Evolutionary conservation across 1,140 invertebrate genomes (phyloP), one percentile per base, ranked within the genome.

Genomic region (Pararge aegeria): DNA sequence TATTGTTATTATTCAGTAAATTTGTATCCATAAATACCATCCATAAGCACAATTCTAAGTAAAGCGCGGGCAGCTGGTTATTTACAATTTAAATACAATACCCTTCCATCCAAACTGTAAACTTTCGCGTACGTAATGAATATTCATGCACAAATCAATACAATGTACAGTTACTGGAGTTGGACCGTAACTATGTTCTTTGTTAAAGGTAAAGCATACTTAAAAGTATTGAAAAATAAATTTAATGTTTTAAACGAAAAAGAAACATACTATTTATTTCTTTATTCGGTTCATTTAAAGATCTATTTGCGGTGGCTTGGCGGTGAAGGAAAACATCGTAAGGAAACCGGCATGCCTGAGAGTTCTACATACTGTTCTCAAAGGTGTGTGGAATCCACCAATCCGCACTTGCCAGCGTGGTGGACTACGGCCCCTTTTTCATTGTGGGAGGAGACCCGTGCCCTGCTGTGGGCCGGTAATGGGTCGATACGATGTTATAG

Each of bases 41-140:
- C 38, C 18, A 15, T 13, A 15, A 42, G 38, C 13, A 13, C 38
- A 18, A 1, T 42, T 42, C 38, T 42, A 42, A 18, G 38, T 42
- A 42, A 42, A 42, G 13, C 6, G 12, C 38, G 4, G 13, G 12
- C 1, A 0, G 13, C 5, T 42, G 38, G 38, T n/a, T 42, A 42
- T 42, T 40, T 42, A 18, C 38, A 42, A 42, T 42, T 18, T 42
- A 42, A 42, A 42, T 42, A 42, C 38, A 42, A 42, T 42, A 42
- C 5, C 38, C 13, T 13, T 16, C 38, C 4, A 18, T 42, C 38
- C 38, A 5, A 42, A 42, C 38, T 42, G 38, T 42, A 42, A 42
- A 42, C 38, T 42, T 42, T 42, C 38, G 38, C 38, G 13, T 40
- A 15, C 1, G 16, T 13, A 16, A 16, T 42, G 38, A 42, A 42